phyloP scores from a whole-genome alignment of 2,113 vertebrate species.

The Cyanoliseus patagonus region DNA sequence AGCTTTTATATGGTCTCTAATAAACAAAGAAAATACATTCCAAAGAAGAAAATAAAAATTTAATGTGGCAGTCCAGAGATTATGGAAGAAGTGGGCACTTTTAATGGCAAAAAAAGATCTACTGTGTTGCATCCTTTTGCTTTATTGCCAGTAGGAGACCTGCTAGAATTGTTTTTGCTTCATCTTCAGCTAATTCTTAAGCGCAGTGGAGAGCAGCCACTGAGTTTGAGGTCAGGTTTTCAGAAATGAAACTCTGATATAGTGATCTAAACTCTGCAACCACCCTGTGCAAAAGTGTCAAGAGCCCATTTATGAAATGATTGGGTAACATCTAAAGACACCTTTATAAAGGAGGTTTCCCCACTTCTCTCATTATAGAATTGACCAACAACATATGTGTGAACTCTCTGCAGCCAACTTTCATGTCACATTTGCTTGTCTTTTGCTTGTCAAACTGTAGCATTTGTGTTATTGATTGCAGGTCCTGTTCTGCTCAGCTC shows the following conservation, averaged over 20 bases:
- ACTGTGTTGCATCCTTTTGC: neutral
- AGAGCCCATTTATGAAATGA: neutral
- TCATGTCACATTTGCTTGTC: neutral
- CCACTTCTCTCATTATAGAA: neutral
- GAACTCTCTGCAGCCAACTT: neutral
- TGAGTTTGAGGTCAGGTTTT: constrained; percentile 17
- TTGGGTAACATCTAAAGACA: neutral
- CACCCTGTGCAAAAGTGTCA: neutral
- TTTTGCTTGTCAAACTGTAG: neutral
- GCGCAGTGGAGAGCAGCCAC: neutral
- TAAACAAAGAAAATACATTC: constrained; percentile 15
- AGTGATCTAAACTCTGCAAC: neutral
- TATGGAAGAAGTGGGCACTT: neutral
- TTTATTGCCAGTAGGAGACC: neutral
- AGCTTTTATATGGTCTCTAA: constrained; percentile 3
- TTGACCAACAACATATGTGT: neutral
- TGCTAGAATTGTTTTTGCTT: constrained; percentile 4
- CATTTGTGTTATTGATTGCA: neutral
- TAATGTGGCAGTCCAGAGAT: neutral
- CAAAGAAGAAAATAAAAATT: neutral
- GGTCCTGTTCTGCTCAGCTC: neutral
- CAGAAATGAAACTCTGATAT: neutral
- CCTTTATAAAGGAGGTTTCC: neutral
- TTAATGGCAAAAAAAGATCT: neutral
- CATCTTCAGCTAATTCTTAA: constrained; percentile 5